Evolutionary conservation across 2,888 invertebrate genomes (phyloP).

Genomic region (Erebia aethiops): DNA sequence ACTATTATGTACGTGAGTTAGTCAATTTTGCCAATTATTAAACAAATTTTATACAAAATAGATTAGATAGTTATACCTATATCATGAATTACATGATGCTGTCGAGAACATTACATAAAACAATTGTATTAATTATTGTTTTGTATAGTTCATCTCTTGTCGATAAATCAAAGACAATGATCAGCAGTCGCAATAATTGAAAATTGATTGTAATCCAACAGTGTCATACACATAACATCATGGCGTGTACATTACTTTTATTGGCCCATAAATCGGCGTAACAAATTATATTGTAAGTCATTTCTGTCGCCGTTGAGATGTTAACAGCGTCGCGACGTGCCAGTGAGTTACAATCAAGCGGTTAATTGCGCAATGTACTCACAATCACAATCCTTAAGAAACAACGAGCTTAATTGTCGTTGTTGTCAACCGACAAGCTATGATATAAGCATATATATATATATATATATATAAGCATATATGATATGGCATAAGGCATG

Average conservation of each 20-base stretch:
- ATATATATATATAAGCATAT: no score
- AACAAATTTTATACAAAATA: no score
- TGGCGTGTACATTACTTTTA: slow-evolving; percentile 47
- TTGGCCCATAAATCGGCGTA: slow-evolving; percentile 51
- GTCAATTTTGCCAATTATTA: no score
- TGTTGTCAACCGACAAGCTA: no score
- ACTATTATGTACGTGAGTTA: no score
- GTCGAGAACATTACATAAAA: background rate
- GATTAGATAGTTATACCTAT: no score
- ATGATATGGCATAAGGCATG: no score
- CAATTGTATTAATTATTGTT: background rate
- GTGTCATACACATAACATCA: background rate
- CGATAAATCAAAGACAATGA: background rate
- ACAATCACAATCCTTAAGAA: background rate
- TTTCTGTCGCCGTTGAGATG: slow-evolving; percentile 39
- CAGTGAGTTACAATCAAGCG: slow-evolving; percentile 24
- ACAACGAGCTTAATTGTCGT: no score
- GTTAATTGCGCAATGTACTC: background rate
- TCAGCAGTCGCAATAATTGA: slow-evolving; percentile 7
- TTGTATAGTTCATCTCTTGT: background rate
- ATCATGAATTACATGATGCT: no score
- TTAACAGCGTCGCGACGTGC: slow-evolving; percentile 32
- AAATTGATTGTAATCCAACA: slow-evolving; percentile 12
- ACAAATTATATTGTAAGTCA: slow-evolving; percentile 50
- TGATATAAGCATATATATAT: no score